Percentiles rank a stretch among this genome's conserved stretches.
Conservation (phyloP, 2,797 vertebrate genomes). For the Xiphorhynchus erythropygius region DNA sequence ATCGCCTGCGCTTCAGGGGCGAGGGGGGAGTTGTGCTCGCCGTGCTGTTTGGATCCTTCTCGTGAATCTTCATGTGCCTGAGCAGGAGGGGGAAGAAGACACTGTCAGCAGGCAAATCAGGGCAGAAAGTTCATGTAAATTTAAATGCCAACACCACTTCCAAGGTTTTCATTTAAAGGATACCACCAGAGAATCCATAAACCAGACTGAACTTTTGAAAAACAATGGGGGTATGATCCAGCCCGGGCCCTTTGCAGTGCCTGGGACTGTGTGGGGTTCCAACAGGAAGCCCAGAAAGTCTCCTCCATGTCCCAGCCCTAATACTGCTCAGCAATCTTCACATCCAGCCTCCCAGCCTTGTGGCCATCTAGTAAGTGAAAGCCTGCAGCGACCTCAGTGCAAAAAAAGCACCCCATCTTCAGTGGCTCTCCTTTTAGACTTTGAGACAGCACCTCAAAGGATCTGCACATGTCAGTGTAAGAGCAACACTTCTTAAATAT, state of each 20-base stretch:
- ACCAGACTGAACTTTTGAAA: accelerated
- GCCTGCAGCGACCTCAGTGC: background rate
- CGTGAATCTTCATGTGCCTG: conserved; percentile 98
- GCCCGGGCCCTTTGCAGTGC: accelerated
- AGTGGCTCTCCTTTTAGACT: background rate
- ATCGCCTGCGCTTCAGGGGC: conserved; percentile 86
- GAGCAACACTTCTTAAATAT: background rate
- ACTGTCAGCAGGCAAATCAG: background rate
- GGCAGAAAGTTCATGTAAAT: accelerated
- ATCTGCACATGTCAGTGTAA: accelerated
- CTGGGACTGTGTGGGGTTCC: accelerated
- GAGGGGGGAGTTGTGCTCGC: conserved; percentile 83
- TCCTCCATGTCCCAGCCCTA: background rate
- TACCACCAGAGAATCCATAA: background rate
- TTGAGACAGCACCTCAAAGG: background rate
- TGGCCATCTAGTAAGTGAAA: background rate
- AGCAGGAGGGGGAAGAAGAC: conserved; percentile 4
- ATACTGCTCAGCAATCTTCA: background rate
- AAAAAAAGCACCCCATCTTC: background rate
- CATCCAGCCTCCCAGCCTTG: background rate
- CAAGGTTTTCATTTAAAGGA: conserved; percentile 3
- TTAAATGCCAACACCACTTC: background rate
- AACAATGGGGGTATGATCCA: background rate
- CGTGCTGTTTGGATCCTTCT: conserved; percentile 87
- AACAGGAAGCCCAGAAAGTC: background rate